These are phyloP conservation scores for Paedocypris sp. DNA, from an alignment of 2,113 vertebrate species.

Conservation along the genomic window DNA sequence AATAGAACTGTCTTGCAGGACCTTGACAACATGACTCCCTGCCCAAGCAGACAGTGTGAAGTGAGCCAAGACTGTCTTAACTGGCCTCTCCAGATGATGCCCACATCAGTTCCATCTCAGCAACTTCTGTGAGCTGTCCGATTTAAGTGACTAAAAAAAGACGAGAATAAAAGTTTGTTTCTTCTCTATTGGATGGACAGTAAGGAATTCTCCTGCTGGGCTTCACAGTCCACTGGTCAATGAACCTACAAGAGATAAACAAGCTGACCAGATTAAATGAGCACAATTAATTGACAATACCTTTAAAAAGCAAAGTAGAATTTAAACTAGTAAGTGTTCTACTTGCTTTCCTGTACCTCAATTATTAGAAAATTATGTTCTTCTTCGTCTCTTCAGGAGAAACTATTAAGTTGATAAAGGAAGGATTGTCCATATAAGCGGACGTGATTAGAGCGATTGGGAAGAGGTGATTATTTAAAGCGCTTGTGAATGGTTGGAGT, in stretches of 20 bases:
- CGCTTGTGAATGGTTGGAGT: no score
- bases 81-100: constrained; percentile 62
- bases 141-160: constrained; percentile 34
- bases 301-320: no score
- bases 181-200: not conserved
- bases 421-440: no score
- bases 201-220: not conserved
- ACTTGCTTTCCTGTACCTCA: no score
- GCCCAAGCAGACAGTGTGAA: constrained; percentile 54
- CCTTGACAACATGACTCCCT: constrained; percentile 48
- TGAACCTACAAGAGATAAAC: not conserved
- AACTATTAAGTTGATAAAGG: no score
- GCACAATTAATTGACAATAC: no score
- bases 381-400: no score
- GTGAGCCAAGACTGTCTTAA: constrained; percentile 57
- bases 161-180: not conserved
- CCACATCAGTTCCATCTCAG: constrained; percentile 59
- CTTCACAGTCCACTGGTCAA: constrained; percentile 4
- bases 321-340: no score
- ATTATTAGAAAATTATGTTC: no score
- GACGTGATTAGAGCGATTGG: no score
- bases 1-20: constrained; percentile 56
- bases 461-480: no score
- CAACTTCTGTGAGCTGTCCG: constrained; percentile 52
- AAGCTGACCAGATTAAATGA: not conserved